Base-by-base conservation (phyloP, 2,113 vertebrate genomes). In the Psilopsiagon aymara region DNA sequence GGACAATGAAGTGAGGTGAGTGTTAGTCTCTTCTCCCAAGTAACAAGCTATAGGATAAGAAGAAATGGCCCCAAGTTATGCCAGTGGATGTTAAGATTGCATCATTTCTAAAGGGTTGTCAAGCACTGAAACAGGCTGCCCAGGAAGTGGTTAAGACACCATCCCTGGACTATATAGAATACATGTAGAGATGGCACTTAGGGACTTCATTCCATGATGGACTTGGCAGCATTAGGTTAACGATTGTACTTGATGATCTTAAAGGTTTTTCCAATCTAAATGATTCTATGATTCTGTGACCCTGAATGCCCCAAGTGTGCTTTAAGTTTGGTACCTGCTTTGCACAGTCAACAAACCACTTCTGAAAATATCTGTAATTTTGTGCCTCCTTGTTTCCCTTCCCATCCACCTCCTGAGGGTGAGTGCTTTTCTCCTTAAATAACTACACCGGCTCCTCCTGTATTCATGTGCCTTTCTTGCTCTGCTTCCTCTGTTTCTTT, bases 1-100 rank as follows among this genome's bases (percentile, higher is more conserved):
- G 21, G 41, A 23, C 3, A 75, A 1, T 0, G 1, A 28, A 43
- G 25, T 19, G 29, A 20, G 27, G 10, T 8, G 39, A 10, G 27
- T 7, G 4, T 69, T 28, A 23, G 17, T 7, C 12, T 55, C 21
- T 55, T 63, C 29, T 69, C 53, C 29, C 41, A 47, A 41, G 12
- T 47, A 47, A 18, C 60, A 41, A 68, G 25, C 9, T 14, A 28
- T 9, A 62, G 35, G 17, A 69, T 21, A 69, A 76, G 35, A 69
- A 15, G 41, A 63, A 75, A 92, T 20, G 15, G 6, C 35, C 41
- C 41, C n/a, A 69, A 5, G n/a, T 33, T 62, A 18, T 27, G 19
- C 15, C 29, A 49, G 12, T 3, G 3, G 25, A 49, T 25, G 25
- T 62, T 75, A 49, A 33, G 15, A 23, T 11, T 43, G 53, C 8